These are phyloP conservation scores for Lithosia quadra DNA, from an alignment of 2,888 invertebrate genomes.

Conservation along the genomic window DNA sequence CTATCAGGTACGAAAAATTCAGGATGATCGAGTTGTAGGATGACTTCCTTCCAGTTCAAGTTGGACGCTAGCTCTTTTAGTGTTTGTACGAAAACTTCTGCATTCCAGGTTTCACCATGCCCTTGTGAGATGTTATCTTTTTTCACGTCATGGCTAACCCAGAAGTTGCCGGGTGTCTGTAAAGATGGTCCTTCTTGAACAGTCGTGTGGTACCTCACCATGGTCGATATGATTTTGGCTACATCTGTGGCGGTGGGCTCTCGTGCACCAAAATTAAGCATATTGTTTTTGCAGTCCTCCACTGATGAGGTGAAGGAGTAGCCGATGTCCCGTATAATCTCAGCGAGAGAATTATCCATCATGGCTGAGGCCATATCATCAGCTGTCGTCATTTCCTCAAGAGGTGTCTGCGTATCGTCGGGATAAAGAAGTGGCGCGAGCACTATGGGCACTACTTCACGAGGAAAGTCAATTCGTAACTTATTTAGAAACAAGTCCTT, in stretches of 20 bases:
- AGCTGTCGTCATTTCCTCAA: conserved; percentile 88
- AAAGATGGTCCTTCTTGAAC: conserved; percentile 89
- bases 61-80: conserved; percentile 95
- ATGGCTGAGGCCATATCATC: conserved; percentile 87
- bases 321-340: conserved; percentile 96
- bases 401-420: conserved; percentile 90
- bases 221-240: conserved; percentile 94
- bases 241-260: conserved; percentile 94
- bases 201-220: conserved; percentile 93
- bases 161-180: conserved; percentile 89
- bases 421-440: conserved; percentile 95
- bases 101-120: conserved; percentile 93
- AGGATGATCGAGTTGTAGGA: conserved; percentile 95
- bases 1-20: conserved; percentile 96
- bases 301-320: conserved; percentile 94
- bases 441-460: conserved; percentile 95
- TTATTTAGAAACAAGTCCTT: conserved; percentile 93
- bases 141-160: conserved; percentile 86
- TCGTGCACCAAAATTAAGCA: conserved; percentile 93
- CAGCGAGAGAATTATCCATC: conserved; percentile 93
- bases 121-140: conserved; percentile 81
- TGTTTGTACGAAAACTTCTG: conserved; percentile 97
- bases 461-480: conserved; percentile 95
- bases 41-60: conserved; percentile 97
- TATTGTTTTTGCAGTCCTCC: conserved; percentile 95